A percentile compares a stretch with the other conserved stretches of the same genome.
Evolutionary conservation across 2,113 vertebrate genomes (phyloP).

Genomic region (Drymodes brunneopygia): DNA sequence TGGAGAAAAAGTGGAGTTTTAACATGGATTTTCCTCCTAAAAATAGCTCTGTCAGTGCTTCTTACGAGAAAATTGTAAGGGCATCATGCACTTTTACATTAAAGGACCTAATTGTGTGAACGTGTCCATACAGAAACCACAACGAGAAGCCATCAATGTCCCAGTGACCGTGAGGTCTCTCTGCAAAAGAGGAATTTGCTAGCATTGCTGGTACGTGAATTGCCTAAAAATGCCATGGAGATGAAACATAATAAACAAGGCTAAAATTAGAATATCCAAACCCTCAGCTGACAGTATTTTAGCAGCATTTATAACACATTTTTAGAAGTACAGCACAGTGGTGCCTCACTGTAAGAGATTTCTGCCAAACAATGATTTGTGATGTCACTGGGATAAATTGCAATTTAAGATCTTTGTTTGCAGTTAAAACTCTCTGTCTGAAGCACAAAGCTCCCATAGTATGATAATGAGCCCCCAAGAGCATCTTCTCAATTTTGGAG

Average conservation of each 20-base stretch:
- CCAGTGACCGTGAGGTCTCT: not conserved
- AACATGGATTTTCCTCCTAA: not conserved
- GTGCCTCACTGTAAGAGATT: not conserved
- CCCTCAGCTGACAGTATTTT: conserved; percentile 21
- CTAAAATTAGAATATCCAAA: conserved; percentile 47
- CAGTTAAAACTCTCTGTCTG: not conserved
- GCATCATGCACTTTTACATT: not conserved
- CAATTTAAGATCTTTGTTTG: not conserved
- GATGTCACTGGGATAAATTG: not conserved
- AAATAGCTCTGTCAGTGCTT: not conserved
- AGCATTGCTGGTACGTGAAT: not conserved
- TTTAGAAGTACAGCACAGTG: conserved; percentile 4
- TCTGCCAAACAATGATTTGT: conserved; percentile 16
- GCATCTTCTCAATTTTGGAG: not conserved
- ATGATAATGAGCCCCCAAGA: not conserved
- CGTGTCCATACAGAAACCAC: not conserved
- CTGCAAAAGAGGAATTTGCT: not conserved
- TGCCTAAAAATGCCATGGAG: conserved; percentile 40
- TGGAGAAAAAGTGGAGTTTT: not conserved
- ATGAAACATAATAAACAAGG: conserved; percentile 47
- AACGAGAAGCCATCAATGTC: not conserved
- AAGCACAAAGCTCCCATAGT: not conserved
- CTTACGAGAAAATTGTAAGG: not conserved
- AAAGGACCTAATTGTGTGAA: not conserved
- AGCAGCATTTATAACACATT: conserved; percentile 26